Base-by-base conservation (phyloP, 1,140 invertebrate genomes). In the Heliconius congener region DNA sequence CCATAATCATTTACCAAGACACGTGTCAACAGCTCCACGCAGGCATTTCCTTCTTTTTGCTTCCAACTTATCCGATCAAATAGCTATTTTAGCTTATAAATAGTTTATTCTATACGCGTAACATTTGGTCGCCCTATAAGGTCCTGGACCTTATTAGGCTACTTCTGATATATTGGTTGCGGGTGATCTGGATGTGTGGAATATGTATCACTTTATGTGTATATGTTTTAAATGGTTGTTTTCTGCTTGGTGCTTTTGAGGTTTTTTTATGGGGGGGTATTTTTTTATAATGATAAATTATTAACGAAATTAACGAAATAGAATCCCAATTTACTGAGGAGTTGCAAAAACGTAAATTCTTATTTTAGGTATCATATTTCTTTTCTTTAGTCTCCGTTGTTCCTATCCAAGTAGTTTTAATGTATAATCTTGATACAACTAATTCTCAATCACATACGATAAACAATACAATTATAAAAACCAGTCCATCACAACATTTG, bases 141-240 rank as follows among this genome's bases (percentile, higher is more conserved):
- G 90, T 74, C 83, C 76, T 84, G 80, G 71, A 23, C 88, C 86
- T 57, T 90, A 90, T 91, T 87, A 89, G 90, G 90, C 46, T 39
- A 75, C 76, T 80, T 77, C 86, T 91, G 90, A 91, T 93, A 90
- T 93, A 93, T 93, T 89, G 86, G 78, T 85, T 72, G 78, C 85
- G 74, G 86, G 80, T 89, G 89, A 91, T 92, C 91, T 91, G 86
- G 86, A 90, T 90, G 87, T 87, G 83, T 90, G 83, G 89, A 91
- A 92, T 92, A 85, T 84, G 89, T 88, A 83, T 87, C 82, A 87
- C 88, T 85, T 84, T 83, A 83, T 84, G 80, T 85, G 77, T 84
- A 76, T 84, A 76, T 39, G 73, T 78, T 76, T 66, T 76, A 73
- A 27, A 71, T 57, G 70, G 82, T 75, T 82, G 30, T 83, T 76